Conservation (phyloP, 2,797 vertebrate genomes). For the Smutsia temminckii region DNA sequence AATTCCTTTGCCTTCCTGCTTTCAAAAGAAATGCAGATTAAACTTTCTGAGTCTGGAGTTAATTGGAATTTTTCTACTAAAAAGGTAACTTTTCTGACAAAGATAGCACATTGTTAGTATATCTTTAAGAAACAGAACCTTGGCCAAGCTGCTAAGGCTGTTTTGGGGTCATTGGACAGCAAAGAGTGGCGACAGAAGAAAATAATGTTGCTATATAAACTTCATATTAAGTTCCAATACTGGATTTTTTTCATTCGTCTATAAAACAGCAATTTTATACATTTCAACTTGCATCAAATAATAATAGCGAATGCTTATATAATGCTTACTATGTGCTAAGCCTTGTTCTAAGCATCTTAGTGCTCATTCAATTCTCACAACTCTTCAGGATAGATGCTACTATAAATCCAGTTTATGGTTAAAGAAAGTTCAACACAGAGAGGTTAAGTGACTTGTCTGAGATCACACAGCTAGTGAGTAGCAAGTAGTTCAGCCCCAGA, state of each 20-base stretch:
- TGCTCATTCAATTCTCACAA: neutral
- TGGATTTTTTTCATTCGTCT: neutral
- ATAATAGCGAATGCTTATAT: neutral
- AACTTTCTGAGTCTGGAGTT: neutral
- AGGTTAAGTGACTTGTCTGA: neutral
- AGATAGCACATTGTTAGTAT: neutral
- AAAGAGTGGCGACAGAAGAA: neutral
- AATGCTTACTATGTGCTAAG: neutral
- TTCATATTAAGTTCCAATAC: neutral
- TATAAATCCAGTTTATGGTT: neutral
- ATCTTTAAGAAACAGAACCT: neutral
- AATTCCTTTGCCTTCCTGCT: neutral
- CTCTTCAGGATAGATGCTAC: neutral
- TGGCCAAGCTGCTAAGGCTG: neutral
- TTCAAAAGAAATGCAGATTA: neutral
- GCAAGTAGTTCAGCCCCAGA: neutral
- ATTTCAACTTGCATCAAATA: slow-evolving; percentile 25
- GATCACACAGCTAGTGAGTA: neutral
- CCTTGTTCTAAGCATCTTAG: neutral
- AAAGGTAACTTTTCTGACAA: neutral
- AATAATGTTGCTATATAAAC: neutral
- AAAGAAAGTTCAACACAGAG: slow-evolving; percentile 38
- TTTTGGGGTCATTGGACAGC: neutral
- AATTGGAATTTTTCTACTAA: slow-evolving; percentile 30
- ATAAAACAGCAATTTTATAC: slow-evolving; percentile 7